These are phyloP conservation scores for Platerodrilus igneus DNA, from an alignment of 2,888 invertebrate species.

Conservation along the genomic window DNA sequence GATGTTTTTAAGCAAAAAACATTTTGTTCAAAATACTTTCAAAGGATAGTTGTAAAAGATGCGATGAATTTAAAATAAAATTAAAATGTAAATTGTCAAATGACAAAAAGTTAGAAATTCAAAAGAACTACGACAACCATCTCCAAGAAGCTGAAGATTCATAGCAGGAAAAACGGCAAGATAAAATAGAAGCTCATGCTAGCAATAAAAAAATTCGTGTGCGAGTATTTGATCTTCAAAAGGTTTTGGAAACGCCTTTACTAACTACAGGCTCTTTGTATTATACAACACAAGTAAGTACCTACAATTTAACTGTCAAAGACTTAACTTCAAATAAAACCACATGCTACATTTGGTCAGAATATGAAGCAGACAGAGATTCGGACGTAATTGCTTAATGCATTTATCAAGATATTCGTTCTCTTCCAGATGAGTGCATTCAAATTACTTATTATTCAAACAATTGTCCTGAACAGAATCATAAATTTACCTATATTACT, in stretches of 20 bases:
- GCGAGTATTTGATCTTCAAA: too few species aligned
- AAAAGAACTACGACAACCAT: too few species aligned
- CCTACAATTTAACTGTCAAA: slow-evolving; percentile 3
- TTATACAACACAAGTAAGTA: neutral
- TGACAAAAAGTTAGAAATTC: too few species aligned
- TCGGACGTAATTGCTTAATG: slow-evolving; percentile 1
- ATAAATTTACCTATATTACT: slow-evolving; percentile 1
- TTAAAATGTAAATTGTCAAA: too few species aligned
- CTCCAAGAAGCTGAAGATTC: too few species aligned
- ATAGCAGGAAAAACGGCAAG: too few species aligned
- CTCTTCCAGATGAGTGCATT: neutral
- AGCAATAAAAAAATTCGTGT: too few species aligned
- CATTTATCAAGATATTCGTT: neutral
- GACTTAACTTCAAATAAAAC: slow-evolving; percentile 2
- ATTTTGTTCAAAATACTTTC: too few species aligned
- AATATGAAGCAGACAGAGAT: slow-evolving; percentile 2
- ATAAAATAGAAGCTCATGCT: too few species aligned
- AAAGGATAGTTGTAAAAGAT: too few species aligned
- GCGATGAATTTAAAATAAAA: too few species aligned
- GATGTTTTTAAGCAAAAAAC: too few species aligned
- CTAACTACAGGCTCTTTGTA: neutral
- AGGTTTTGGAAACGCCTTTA: slow-evolving; percentile 5
- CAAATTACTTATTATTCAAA: slow-evolving; percentile 1
- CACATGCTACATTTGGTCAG: slow-evolving; percentile 2
- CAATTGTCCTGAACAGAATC: slow-evolving; percentile 2